These are phyloP conservation scores for Salvelinus fontinalis DNA, from an alignment of 2,113 vertebrate species.

Conservation along the genomic window DNA sequence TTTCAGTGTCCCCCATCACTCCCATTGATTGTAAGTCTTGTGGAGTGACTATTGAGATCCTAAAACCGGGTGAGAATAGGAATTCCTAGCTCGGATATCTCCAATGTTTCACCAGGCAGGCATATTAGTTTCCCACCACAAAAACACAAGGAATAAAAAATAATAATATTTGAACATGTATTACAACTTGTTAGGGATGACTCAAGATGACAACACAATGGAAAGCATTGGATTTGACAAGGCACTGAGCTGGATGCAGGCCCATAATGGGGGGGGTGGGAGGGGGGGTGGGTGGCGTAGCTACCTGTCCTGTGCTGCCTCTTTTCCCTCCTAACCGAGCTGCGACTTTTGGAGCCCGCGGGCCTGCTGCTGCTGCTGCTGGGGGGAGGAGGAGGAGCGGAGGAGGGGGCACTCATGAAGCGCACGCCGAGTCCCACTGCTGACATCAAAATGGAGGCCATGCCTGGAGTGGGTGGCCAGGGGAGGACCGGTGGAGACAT, in stretches of 20 bases:
- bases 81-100: too few species aligned
- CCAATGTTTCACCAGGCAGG: too few species aligned
- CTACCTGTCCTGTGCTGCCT: constrained; percentile 98
- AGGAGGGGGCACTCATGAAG: constrained; percentile 86
- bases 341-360: constrained; percentile 80
- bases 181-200: neutral
- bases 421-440: constrained; percentile 95
- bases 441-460: constrained; percentile 99
- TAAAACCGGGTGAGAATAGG: too few species aligned
- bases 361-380: constrained; percentile 70
- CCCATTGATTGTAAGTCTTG: too few species aligned
- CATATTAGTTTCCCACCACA: too few species aligned
- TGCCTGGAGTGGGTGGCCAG: constrained; percentile 84
- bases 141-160: too few species aligned
- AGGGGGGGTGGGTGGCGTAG: constrained; percentile 47
- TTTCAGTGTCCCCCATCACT: too few species aligned
- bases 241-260: neutral
- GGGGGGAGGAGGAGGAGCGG: constrained; percentile 34
- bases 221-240: neutral
- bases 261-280: constrained; percentile 14
- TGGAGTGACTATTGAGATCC: too few species aligned
- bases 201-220: neutral
- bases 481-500: constrained; percentile 41
- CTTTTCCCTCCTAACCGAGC: constrained; percentile 96
- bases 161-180: too few species aligned